Evolutionary conservation across 2,113 vertebrate species (phyloP), one percentile per base, ranked within the genome.

Genomic region (Leptobrachium ailaonicum): DNA sequence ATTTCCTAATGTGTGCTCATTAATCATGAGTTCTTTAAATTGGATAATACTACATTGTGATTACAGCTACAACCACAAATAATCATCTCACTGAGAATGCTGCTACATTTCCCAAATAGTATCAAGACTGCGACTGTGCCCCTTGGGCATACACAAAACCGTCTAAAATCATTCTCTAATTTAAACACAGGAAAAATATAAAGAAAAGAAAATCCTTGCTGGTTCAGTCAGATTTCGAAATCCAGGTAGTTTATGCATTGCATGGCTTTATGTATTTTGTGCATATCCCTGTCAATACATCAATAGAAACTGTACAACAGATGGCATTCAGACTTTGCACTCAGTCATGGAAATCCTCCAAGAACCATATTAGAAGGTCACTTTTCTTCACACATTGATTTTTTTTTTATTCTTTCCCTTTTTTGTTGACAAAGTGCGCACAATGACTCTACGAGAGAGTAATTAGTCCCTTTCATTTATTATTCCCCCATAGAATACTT

Each of bases 291-390:
- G 71, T 60, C 71, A 58, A 58, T 73, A 73, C 53, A 58, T 58
- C 71, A 73, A 42, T 58, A 73, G 45, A 60, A 43, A 73, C 50
- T 60, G 71, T 60, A 42, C 54, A 71, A 71, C 70, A 73, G 71
- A 73, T 73, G 71, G 71, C 54, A 58, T 50, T 60, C 53, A 71
- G 47, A 54, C 45, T 40, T 44, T 4, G 47, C 70, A 53, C 47
- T 40, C 12, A 71, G 70, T n/a, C 45, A 71, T 71, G 70, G 70
- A 54, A 14, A 71, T n/a, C 47, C 70, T 71, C 47, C 70, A 71
- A 20, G 41, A 47, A 14, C 32, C 11, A 14, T 71, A 11, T 4
- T 32, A 7, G 47, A 50, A 47, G 70, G 70, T 71, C 32, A 71
- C 47, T 71, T 71, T 71, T 71, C 14, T 71, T 45, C 43, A 20